Percentiles rank a stretch among this genome's conserved stretches.
Evolutionary conservation across 2,113 vertebrate genomes (phyloP).

Genomic region (Grammatotria lemairii): DNA sequence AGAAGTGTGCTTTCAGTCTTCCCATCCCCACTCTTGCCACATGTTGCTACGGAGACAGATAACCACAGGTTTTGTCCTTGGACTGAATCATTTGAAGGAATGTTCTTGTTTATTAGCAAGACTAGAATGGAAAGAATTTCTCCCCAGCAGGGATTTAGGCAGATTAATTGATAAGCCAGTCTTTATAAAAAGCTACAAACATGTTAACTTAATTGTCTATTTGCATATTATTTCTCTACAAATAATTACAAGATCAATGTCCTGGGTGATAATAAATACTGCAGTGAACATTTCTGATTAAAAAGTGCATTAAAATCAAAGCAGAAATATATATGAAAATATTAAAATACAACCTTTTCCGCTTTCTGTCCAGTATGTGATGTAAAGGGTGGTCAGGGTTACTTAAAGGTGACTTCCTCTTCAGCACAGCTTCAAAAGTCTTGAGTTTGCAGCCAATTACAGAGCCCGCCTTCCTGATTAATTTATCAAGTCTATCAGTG

Average conservation of each 20-base stretch:
- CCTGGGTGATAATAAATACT: background rate
- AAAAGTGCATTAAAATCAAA: background rate
- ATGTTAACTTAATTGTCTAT: background rate
- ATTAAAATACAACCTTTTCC: background rate
- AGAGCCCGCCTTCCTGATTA: background rate
- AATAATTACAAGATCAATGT: background rate
- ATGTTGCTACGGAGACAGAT: background rate
- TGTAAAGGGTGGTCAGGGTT: background rate
- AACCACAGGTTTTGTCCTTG: conserved; percentile 12
- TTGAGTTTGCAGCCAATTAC: background rate
- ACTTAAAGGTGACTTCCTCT: background rate
- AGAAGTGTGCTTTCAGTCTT: background rate
- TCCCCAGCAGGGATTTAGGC: background rate
- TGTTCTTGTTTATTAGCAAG: conserved; percentile 24
- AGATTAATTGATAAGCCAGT: conserved; percentile 4
- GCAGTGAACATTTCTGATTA: background rate
- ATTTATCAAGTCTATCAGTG: background rate
- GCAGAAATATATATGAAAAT: background rate
- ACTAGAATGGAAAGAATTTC: conserved; percentile 6
- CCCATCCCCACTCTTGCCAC: background rate
- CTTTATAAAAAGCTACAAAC: conserved; percentile 20
- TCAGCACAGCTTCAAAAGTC: background rate
- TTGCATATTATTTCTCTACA: background rate
- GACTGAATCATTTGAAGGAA: background rate
- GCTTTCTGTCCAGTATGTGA: background rate